Base-by-base conservation (phyloP, 1,140 invertebrate species). In the Hyles vespertilio region DNA sequence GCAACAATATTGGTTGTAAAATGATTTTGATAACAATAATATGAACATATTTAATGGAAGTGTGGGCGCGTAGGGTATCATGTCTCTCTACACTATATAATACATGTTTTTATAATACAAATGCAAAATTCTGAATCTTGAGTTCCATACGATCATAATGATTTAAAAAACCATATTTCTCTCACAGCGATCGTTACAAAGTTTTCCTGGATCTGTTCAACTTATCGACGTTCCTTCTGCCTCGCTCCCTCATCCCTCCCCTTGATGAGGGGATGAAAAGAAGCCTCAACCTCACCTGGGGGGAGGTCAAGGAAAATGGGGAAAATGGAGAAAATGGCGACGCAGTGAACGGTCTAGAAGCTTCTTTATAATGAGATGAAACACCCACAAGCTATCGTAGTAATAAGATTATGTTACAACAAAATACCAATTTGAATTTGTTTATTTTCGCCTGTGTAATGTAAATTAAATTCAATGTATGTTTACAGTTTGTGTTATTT, bases 171-270 rank as follows among this genome's bases (percentile, higher is more conserved):
- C 3, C 3, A 5, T 40, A 40, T 40, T 40, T 40, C 22, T 40
- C 36, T 8, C 8, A 40, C 89, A 99, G 98, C 85, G 98, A 99
- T 87, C 95, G 98, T 2, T 99, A 99, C 91, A 99, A 99, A 90
- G 96, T 99, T 3, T 99, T 99, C 82, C 87, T 99, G 69, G 98
- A 99, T 83, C 88, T 99, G 9, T 99, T 99, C 91, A 99, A 99
- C 84, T 84, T 99, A 45, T 98, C 98, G 0, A 98, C 98, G 0
- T 99, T 98, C 87, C 83, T 99, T 50, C 95, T 99, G 70, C 98
- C 98, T 3, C 92, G 97, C 5, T 91, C 94, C n/a, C 93, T 94
- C 59, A 97, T 99, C 65, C 98, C 98, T 0, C 94, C 95, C 0
- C 89, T 99, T 32, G 96, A 94, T 4, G 92, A 92, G 34, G 83